Percentiles rank a stretch among this genome's conserved stretches.
Evolutionary conservation across 2,888 invertebrate genomes (phyloP).

Genomic region (Isoperla grammatica): DNA sequence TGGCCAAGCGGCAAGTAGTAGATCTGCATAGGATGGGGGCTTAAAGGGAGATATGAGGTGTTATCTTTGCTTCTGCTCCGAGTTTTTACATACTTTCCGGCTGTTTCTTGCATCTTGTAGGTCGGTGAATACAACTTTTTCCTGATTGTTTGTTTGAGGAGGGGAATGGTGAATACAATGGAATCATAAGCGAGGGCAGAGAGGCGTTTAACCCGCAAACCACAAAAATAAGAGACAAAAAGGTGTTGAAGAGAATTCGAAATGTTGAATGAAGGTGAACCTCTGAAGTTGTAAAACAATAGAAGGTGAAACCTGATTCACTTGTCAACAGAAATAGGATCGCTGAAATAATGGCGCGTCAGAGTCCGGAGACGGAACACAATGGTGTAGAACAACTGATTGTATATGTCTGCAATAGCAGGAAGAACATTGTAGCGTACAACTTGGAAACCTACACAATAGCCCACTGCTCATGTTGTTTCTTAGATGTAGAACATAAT

Average conservation of each 20-base stretch:
- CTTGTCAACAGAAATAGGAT: background rate
- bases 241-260: constrained; percentile 10
- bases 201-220: constrained; percentile 19
- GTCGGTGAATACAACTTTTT: background rate
- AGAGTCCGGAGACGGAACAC: too few relatives aligned
- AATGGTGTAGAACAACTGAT: too few relatives aligned
- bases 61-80: constrained; percentile 18
- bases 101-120: constrained; percentile 17
- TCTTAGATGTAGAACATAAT: too few relatives aligned
- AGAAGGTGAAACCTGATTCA: background rate
- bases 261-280: constrained; percentile 18
- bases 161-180: constrained; percentile 14
- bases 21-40: background rate
- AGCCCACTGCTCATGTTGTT: too few relatives aligned
- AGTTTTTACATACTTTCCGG: constrained; percentile 20
- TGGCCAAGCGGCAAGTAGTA: constrained; percentile 2
- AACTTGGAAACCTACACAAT: too few relatives aligned
- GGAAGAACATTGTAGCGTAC: too few relatives aligned
- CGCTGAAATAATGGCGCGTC: too few relatives aligned
- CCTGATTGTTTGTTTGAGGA: background rate
- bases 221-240: constrained; percentile 14
- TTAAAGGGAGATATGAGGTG: constrained; percentile 4
- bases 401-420: too few relatives aligned
- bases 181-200: constrained; percentile 18
- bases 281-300: background rate